Conservation (phyloP, 2,888 invertebrate genomes). For the Chydorus sphaericus region DNA sequence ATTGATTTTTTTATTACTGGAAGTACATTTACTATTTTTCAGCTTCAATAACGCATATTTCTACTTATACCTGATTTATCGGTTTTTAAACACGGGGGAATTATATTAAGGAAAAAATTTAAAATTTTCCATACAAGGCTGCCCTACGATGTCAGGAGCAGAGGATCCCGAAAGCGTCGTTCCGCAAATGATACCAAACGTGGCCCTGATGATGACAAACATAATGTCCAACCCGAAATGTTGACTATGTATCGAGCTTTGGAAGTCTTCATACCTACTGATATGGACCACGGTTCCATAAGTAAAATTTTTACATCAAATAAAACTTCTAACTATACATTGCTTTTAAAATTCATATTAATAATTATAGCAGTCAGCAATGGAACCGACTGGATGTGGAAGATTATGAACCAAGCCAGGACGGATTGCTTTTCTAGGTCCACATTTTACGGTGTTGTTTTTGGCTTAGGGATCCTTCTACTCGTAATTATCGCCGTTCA, state of each 20-base stretch:
- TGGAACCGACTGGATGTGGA: neutral
- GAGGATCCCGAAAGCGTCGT: slow-evolving; percentile 15
- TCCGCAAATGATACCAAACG: neutral
- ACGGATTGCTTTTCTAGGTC: slow-evolving; percentile 4
- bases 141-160: no score
- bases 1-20: neutral
- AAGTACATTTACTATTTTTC: no score
- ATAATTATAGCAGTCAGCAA: neutral
- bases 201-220: neutral
- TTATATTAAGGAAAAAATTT: no score
- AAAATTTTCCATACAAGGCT: no score
- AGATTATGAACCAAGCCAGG: neutral
- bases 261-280: slow-evolving; percentile 17
- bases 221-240: slow-evolving; percentile 16
- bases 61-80: no score
- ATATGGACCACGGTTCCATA: slow-evolving; percentile 10
- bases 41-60: no score
- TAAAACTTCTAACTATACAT: no score
- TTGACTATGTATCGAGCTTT: slow-evolving; percentile 17
- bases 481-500: slow-evolving; percentile 1
- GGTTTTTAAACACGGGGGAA: no score
- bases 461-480: slow-evolving; percentile 10
- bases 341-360: neutral
- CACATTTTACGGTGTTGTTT: slow-evolving; percentile 10
- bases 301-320: no score